These are phyloP conservation scores for Hypolimnas misippus DNA, from an alignment of 2,888 invertebrate species.

Conservation along the genomic window DNA sequence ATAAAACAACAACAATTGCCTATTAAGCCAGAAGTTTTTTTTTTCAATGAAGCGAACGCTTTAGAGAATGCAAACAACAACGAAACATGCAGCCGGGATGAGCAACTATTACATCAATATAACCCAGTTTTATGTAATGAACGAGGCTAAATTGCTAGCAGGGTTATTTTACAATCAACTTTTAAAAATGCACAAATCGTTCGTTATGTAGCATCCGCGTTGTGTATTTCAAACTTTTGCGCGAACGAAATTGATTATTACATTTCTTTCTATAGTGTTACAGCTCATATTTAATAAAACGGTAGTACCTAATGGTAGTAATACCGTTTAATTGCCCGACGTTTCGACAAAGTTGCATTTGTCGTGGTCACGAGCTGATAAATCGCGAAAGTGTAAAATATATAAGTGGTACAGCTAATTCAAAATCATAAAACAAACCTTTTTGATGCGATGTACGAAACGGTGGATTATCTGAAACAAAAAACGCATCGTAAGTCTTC, in stretches of 20 bases:
- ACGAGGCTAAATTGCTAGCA: constrained; percentile 57
- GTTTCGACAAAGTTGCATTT: too few species aligned
- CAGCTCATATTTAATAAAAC: neutral
- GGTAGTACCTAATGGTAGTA: too few species aligned
- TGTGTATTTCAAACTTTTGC: constrained; percentile 17
- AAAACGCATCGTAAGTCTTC: neutral
- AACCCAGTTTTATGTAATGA: constrained; percentile 64
- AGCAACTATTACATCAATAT: constrained; percentile 61
- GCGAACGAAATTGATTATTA: constrained; percentile 15
- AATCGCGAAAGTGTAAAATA: too few species aligned
- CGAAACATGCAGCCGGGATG: constrained; percentile 60
- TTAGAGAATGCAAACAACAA: constrained; percentile 62
- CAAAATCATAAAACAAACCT: constrained; percentile 29
- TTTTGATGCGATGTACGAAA: constrained; percentile 40
- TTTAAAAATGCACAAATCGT: constrained; percentile 30
- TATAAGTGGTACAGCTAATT: neutral
- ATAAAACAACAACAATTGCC: constrained; percentile 45
- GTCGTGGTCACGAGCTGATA: too few species aligned
- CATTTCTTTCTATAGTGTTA: constrained; percentile 19
- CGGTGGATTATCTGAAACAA: constrained; percentile 54
- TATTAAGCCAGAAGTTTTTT: constrained; percentile 53
- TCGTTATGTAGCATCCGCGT: constrained; percentile 28
- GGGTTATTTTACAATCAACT: constrained; percentile 56
- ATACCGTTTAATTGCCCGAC: too few species aligned
- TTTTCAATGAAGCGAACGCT: constrained; percentile 55